These are phyloP conservation scores for Oscheius sp. DNA, from an alignment of 2,888 invertebrate species.

Conservation along the genomic window DNA sequence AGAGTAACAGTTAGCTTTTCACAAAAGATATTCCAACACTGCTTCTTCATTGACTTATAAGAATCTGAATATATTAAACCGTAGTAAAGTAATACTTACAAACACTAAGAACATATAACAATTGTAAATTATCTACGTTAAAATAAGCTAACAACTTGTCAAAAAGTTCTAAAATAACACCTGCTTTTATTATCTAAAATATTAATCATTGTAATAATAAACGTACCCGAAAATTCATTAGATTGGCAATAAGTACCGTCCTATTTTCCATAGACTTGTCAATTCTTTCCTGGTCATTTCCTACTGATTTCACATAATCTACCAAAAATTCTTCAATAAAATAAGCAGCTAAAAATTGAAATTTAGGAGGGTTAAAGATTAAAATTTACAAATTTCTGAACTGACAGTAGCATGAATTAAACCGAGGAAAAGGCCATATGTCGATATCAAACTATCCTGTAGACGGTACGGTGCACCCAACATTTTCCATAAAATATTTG, in stretches of 20 bases:
- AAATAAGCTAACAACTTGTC: conserved; percentile 36
- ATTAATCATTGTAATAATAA: background rate
- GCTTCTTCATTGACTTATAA: conserved; percentile 46
- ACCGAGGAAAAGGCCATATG: conserved; percentile 46
- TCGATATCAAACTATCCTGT: conserved; percentile 47
- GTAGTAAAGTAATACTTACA: conserved; percentile 30
- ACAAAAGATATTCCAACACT: conserved; percentile 30
- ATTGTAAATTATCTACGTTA: conserved; percentile 40
- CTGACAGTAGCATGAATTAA: conserved; percentile 52
- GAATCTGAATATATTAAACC: conserved; percentile 34
- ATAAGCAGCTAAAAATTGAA: conserved; percentile 46
- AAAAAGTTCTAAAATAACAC: conserved; percentile 40
- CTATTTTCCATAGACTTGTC: conserved; percentile 56
- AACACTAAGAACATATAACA: conserved; percentile 34
- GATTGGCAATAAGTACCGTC: conserved; percentile 44
- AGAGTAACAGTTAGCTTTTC: conserved; percentile 35
- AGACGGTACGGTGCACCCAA: conserved; percentile 46
- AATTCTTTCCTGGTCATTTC: conserved; percentile 30
- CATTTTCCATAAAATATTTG: conserved; percentile 40
- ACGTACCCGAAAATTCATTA: conserved; percentile 46
- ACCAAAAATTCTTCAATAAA: conserved; percentile 53
- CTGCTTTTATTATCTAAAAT: conserved; percentile 38
- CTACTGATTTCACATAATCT: conserved; percentile 43
- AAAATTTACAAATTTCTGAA: conserved; percentile 50
- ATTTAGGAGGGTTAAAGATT: background rate